A percentile compares a stretch with the other conserved stretches of the same genome.
Evolutionary conservation across 2,797 vertebrate genomes (phyloP).

Genomic region (Acestrorhynchus altus): DNA sequence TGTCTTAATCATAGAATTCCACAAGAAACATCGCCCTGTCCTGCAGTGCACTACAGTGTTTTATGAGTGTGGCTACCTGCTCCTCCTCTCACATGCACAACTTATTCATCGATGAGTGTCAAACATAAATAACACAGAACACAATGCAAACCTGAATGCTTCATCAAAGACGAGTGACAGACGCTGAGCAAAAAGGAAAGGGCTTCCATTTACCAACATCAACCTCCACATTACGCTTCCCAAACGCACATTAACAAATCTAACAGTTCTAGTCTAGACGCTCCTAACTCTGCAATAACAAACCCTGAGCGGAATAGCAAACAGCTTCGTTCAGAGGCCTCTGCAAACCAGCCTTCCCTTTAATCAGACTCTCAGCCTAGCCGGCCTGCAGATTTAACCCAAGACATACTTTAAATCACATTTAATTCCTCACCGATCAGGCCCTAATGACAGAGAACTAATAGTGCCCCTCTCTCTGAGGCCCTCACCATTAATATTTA

Average conservation of each 20-base stretch:
- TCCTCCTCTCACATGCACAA: not conserved
- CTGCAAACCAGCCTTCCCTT: not conserved
- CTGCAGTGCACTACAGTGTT: conserved; percentile 19
- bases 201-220: conserved; percentile 30
- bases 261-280: conserved; percentile 15
- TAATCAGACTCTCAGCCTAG: conserved; percentile 15
- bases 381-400: conserved; percentile 24
- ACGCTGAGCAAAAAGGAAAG: conserved; percentile 23
- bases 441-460: conserved; percentile 39
- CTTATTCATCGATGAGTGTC: conserved; percentile 31
- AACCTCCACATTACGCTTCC: conserved; percentile 1
- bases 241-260: conserved; percentile 33
- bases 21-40: conserved; percentile 22
- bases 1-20: conserved; percentile 42
- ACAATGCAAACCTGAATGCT: conserved; percentile 23
- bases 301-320: conserved; percentile 36
- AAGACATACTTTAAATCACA: conserved; percentile 46
- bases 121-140: conserved; percentile 46
- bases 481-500: conserved; percentile 50
- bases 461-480: conserved; percentile 28
- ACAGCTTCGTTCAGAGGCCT: conserved; percentile 7
- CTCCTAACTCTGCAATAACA: conserved; percentile 26
- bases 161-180: conserved; percentile 45
- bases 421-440: conserved; percentile 45
- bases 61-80: conserved; percentile 29